Conservation (phyloP, 2,797 vertebrate species). For the Antrozous pallidus region DNA sequence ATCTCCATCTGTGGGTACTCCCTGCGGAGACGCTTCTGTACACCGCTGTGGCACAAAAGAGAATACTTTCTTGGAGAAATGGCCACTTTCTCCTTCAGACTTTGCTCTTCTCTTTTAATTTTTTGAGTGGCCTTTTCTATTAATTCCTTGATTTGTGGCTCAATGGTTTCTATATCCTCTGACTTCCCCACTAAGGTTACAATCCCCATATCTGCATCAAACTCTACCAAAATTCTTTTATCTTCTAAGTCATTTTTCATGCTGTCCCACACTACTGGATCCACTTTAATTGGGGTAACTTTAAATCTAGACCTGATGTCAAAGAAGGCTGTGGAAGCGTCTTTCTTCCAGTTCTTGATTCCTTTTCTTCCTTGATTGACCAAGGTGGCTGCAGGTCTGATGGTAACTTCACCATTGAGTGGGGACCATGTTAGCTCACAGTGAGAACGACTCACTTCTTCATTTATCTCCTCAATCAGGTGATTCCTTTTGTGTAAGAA, state of each 20-base stretch:
- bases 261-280: conserved; percentile 79
- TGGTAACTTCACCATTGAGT: conserved; percentile 57
- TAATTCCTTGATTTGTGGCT: conserved; percentile 76
- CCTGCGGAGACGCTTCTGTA: conserved; percentile 63
- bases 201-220: conserved; percentile 56
- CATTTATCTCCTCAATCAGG: conserved; percentile 76
- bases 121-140: conserved; percentile 72
- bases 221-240: conserved; percentile 74
- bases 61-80: conserved; percentile 78
- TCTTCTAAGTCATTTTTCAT: conserved; percentile 72
- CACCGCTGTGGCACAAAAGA: conserved; percentile 81
- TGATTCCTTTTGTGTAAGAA: conserved; percentile 82
- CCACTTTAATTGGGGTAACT: conserved; percentile 65
- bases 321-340: conserved; percentile 74
- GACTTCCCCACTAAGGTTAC: conserved; percentile 83
- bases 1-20: conserved; percentile 80
- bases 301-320: conserved; percentile 80
- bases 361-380: conserved; percentile 79
- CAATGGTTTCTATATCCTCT: conserved; percentile 75
- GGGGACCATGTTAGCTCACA: conserved; percentile 83
- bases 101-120: conserved; percentile 81
- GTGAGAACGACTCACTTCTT: conserved; percentile 82
- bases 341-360: conserved; percentile 84
- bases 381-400: conserved; percentile 83
- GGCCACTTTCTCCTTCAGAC: conserved; percentile 71